These are phyloP conservation scores for Nerophis ophidion DNA, from an alignment of 2,113 vertebrate genomes.

Conservation along the genomic window DNA sequence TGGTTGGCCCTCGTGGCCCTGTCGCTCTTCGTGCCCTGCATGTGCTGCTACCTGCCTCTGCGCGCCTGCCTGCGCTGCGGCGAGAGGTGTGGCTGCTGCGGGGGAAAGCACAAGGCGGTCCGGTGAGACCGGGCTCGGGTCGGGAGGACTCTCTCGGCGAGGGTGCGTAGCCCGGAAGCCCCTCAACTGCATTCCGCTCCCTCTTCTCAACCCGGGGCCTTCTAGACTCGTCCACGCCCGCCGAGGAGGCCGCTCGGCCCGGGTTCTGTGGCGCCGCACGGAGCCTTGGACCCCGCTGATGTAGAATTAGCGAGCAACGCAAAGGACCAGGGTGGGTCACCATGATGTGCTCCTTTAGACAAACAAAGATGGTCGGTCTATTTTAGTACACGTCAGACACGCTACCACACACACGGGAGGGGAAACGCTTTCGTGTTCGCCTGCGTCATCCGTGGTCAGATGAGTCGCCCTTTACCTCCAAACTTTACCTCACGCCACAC, in stretches of 20 bases:
- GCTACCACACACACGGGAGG: constrained; percentile 45
- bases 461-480: constrained; percentile 70
- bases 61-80: constrained; percentile 89
- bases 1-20: constrained; percentile 84
- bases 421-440: constrained; percentile 54
- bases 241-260: not conserved
- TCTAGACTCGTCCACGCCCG: constrained; percentile 34
- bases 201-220: constrained; percentile 60
- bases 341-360: constrained; percentile 59
- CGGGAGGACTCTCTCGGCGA: constrained; percentile 30
- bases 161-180: constrained; percentile 29
- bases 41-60: constrained; percentile 92
- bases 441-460: constrained; percentile 53
- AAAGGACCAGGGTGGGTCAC: constrained; percentile 46
- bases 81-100: constrained; percentile 83
- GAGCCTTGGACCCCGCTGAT: constrained; percentile 54
- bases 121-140: constrained; percentile 74
- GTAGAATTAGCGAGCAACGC: constrained; percentile 32
- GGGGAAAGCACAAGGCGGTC: constrained; percentile 87
- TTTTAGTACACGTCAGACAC: constrained; percentile 70
- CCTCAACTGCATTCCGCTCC: constrained; percentile 65
- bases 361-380: constrained; percentile 66
- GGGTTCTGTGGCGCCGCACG: constrained; percentile 48
- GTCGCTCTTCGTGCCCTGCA: constrained; percentile 87
- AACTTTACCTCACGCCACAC: constrained; percentile 66